phyloP scores from a whole-genome alignment of 2,888 invertebrate species.

The Eupsilia transversa region DNA sequence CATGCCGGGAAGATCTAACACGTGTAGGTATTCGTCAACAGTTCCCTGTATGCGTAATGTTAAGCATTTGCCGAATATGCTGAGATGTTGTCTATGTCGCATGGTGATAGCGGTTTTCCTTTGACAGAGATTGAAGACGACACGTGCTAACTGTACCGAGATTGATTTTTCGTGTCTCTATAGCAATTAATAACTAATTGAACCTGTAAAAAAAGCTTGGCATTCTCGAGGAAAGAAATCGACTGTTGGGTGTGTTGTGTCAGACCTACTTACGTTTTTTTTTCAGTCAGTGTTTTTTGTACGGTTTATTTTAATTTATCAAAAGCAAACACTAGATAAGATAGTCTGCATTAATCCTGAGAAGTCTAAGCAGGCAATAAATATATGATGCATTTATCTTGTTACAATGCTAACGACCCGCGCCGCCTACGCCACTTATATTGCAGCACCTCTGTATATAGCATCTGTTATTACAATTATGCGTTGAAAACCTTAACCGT shows the following conservation, averaged over 20 bases:
- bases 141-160: conserved; percentile 31
- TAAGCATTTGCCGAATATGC: conserved; percentile 37
- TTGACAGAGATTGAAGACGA: conserved; percentile 19
- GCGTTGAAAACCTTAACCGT: conserved; percentile 21
- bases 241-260: background rate
- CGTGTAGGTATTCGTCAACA: conserved; percentile 77
- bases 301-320: conserved; percentile 24
- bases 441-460: conserved; percentile 47
- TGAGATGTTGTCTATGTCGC: background rate
- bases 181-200: conserved; percentile 19
- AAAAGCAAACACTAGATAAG: conserved; percentile 39
- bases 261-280: conserved; percentile 9
- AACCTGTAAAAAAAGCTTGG: conserved; percentile 14
- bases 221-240: conserved; percentile 24
- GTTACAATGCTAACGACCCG: conserved; percentile 73
- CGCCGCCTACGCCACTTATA: conserved; percentile 64
- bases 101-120: conserved; percentile 25
- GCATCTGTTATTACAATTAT: conserved; percentile 52
- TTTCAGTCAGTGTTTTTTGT: conserved; percentile 29
- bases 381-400: conserved; percentile 70
- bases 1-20: conserved; percentile 72
- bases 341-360: conserved; percentile 48
- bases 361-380: conserved; percentile 66
- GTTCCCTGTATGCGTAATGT: conserved; percentile 52
- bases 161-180: conserved; percentile 33